These are phyloP conservation scores for Notodonta ziczac DNA, from an alignment of 2,888 invertebrate genomes.

Conservation along the genomic window DNA sequence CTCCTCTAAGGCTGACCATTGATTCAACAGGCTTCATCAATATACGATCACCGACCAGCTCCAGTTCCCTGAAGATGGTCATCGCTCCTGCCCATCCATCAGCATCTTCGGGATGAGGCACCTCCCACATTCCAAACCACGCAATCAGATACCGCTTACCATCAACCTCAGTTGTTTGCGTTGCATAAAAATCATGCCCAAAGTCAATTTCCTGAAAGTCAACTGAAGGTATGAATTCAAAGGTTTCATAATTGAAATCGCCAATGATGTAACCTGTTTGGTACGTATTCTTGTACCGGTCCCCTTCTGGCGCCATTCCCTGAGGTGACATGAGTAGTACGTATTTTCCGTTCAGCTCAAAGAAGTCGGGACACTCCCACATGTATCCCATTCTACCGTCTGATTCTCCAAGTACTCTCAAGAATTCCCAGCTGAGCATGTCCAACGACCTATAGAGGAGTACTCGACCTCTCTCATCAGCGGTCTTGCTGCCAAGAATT, in stretches of 20 bases:
- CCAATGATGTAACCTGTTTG: conserved; percentile 78
- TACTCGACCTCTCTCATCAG: conserved; percentile 63
- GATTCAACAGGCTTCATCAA: conserved; percentile 64
- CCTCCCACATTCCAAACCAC: conserved; percentile 80
- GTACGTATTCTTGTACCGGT: conserved; percentile 68
- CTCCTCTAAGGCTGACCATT: conserved; percentile 56
- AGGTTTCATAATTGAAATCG: conserved; percentile 69
- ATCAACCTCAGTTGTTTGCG: conserved; percentile 65
- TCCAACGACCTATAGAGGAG: conserved; percentile 72
- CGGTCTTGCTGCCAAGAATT: conserved; percentile 69
- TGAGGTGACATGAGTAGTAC: conserved; percentile 76
- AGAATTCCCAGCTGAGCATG: conserved; percentile 68
- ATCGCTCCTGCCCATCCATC: conserved; percentile 78
- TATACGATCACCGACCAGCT: conserved; percentile 57
- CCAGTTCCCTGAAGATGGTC: conserved; percentile 71
- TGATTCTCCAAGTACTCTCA: conserved; percentile 67
- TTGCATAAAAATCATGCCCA: conserved; percentile 79
- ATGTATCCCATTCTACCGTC: conserved; percentile 69
- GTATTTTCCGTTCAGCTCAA: conserved; percentile 71
- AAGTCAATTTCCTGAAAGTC: conserved; percentile 75
- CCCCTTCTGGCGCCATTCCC: conserved; percentile 67
- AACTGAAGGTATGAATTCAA: conserved; percentile 62
- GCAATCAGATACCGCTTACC: conserved; percentile 67
- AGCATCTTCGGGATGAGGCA: conserved; percentile 60
- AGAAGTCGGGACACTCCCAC: conserved; percentile 84